Conservation (phyloP, 37 sponge, comb jelly and placozoan genomes). For the Aphrocallistes beatrix region DNA sequence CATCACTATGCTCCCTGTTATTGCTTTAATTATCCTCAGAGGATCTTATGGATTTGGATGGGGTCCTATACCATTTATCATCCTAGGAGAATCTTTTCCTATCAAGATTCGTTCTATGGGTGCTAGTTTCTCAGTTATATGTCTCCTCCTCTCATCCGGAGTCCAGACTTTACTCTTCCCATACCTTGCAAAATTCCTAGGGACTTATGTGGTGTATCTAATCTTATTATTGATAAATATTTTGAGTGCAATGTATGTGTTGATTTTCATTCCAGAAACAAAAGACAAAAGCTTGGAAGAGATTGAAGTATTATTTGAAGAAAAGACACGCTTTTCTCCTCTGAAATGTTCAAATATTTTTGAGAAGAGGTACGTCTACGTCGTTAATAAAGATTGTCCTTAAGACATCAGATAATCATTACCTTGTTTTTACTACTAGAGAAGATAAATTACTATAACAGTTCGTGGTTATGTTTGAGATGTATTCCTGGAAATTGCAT, state of each 20-base stretch:
- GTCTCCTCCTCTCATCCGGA: neutral
- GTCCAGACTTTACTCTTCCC: slow-evolving; percentile 17
- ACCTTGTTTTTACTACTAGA: too few species aligned
- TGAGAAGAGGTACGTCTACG: neutral
- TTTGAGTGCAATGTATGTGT: slow-evolving; percentile 28
- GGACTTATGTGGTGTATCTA: slow-evolving; percentile 18
- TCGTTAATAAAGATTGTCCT: neutral
- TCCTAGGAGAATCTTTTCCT: slow-evolving; percentile 33
- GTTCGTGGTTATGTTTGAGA: too few species aligned
- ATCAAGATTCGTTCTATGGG: slow-evolving; percentile 17
- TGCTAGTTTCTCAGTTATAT: slow-evolving; percentile 22
- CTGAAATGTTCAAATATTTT: neutral
- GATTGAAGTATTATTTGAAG: slow-evolving; percentile 36
- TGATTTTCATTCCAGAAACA: slow-evolving; percentile 49
- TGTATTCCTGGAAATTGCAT: too few species aligned
- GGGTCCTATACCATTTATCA: slow-evolving; percentile 44
- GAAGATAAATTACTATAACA: too few species aligned
- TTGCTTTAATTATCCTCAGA: slow-evolving; percentile 18
- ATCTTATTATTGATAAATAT: slow-evolving; percentile 18
- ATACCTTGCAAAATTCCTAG: neutral
- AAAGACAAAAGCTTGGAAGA: slow-evolving; percentile 41
- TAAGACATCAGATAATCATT: too few species aligned
- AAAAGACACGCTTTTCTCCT: neutral
- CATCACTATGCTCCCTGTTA: slow-evolving; percentile 16
- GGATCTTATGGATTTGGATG: slow-evolving; percentile 33